Percentiles rank a stretch among this genome's conserved stretches.
phyloP scores from a whole-genome alignment of 2,797 vertebrate species.

The Artibeus jamaicensis region DNA sequence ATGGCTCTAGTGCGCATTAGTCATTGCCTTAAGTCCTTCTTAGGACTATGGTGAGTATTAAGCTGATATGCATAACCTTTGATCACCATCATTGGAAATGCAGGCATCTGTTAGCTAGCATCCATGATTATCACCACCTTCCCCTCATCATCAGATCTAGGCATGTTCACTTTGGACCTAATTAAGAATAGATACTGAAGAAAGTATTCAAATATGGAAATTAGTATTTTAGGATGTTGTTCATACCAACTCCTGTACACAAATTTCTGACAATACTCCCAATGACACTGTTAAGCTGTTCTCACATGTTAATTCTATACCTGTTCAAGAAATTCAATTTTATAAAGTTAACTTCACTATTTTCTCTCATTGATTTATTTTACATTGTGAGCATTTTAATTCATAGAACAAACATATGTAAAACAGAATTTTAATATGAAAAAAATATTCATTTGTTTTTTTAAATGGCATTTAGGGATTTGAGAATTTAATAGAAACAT shows the following conservation, averaged over 20 bases:
- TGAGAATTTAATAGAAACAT: not conserved
- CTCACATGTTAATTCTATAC: not conserved
- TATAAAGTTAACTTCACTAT: not conserved
- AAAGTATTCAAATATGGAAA: not conserved
- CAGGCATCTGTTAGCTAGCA: not conserved
- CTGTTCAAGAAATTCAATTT: not conserved
- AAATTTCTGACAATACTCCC: not conserved
- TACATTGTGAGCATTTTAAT: not conserved
- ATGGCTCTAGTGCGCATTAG: not conserved
- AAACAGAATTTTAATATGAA: slow-evolving; percentile 11
- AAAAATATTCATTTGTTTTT: not conserved
- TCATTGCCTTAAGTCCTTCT: not conserved
- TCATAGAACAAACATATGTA: not conserved
- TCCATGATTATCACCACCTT: not conserved
- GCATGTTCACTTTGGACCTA: not conserved
- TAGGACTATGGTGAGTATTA: not conserved
- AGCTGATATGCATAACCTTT: not conserved
- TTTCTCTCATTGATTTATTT: not conserved
- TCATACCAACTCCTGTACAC: not conserved
- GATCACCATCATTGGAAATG: not conserved
- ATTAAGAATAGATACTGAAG: not conserved
- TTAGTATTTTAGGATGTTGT: not conserved
- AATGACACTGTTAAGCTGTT: not conserved
- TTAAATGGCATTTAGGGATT: not conserved
- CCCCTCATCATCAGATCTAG: not conserved